These are phyloP conservation scores for Caradrina clavipalpis DNA, from an alignment of 2,888 invertebrate genomes.

Conservation along the genomic window DNA sequence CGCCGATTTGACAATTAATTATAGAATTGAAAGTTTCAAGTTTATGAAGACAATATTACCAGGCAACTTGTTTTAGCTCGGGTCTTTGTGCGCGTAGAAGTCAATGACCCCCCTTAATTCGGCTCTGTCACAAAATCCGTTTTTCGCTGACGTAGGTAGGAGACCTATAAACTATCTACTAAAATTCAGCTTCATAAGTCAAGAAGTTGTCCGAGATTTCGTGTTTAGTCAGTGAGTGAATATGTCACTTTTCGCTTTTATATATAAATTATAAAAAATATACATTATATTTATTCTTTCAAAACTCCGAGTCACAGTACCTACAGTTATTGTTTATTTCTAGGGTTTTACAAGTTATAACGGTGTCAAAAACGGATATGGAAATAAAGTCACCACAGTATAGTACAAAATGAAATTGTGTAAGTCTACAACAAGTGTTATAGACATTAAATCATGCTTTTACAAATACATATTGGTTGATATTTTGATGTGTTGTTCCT, in stretches of 20 bases:
- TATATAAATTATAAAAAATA: no score
- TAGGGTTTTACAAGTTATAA: conserved; percentile 91
- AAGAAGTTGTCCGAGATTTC: no score
- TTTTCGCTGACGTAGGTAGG: no score
- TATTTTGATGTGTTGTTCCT: conserved; percentile 71
- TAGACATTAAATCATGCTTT: conserved; percentile 76
- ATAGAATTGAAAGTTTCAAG: background rate
- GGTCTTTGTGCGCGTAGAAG: no score
- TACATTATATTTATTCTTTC: background rate
- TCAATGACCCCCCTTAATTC: no score
- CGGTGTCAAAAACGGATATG: conserved; percentile 88
- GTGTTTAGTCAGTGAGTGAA: no score
- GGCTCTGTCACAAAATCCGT: no score
- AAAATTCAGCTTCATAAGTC: no score
- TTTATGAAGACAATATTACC: background rate
- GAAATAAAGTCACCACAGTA: conserved; percentile 89
- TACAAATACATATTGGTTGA: conserved; percentile 59
- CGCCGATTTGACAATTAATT: background rate
- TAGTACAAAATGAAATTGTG: conserved; percentile 85
- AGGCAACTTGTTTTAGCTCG: background rate
- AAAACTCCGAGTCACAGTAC: conserved; percentile 5
- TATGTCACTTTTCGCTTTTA: no score
- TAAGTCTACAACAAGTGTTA: conserved; percentile 79
- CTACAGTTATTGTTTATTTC: conserved; percentile 79
- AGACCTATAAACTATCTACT: no score